Base-by-base conservation (phyloP, 2,113 vertebrate genomes). In the Kryptolebias marmoratus region DNA sequence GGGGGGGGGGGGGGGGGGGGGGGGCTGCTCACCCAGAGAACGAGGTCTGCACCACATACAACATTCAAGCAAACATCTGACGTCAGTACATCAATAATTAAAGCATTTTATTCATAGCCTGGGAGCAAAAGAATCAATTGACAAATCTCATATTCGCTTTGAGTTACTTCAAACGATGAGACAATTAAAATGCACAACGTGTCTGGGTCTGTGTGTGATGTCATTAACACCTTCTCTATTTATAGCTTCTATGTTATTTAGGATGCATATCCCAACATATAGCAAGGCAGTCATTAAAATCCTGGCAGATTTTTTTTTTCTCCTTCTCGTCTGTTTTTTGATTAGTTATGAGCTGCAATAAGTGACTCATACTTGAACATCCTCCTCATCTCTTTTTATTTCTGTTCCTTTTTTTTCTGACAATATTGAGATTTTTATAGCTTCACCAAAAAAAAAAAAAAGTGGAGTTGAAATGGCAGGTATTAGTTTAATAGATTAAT, bases 91-190 rank as follows among this genome's bases (percentile, higher is more conserved):
- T 95, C 88, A 94, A 95, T 94, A 93, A 94, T 94, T 93, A 92
- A 94, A 90, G 89, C 81, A 72, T 92, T 94, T 94, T 94, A 94
- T 95, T 94, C 93, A 94, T 95, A 94, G 92, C 92, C 91, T 90
- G 87, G 79, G 88, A 88, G 89, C 77, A 86, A 91, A 92, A 89
- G 87, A 94, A 93, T 93, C 92, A 93, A 94, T 94, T 93, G 94
- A 93, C 93, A 93, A 95, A 94, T 95, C 90, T 91, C 90, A 94
- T 91, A 94, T 94, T 94, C 93, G 92, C 93, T 94, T 92, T 92
- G 92, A 93, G 90, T 92, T 92, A 87, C 90, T 93, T 94, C 92
- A 93, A 92, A 93, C 82, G 84, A 76, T 61, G 75, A 87, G 82
- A 93, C 88, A 91, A 94, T 92, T 90, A 88, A 89, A 87, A 92